phyloP scores from a whole-genome alignment of 2,888 invertebrate genomes.

The Leucania comma region DNA sequence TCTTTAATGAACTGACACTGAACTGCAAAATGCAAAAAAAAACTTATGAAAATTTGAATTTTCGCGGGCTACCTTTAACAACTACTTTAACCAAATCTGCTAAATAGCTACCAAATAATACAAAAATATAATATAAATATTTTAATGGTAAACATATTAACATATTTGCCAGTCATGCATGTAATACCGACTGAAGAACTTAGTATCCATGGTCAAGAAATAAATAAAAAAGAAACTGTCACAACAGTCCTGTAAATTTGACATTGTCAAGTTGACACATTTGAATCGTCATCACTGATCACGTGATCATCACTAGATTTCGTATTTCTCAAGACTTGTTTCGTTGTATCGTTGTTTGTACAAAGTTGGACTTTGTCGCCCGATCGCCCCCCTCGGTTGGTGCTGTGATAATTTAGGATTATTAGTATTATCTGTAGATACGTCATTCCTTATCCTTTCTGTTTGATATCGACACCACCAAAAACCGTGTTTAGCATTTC shows the following conservation, averaged over 20 bases:
- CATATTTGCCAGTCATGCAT: too few relatives aligned
- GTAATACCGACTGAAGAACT: too few relatives aligned
- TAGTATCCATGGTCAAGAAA: too few relatives aligned
- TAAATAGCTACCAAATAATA: too few relatives aligned
- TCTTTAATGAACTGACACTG: too few relatives aligned
- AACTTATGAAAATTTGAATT: too few relatives aligned
- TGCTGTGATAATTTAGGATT: constrained; percentile 48
- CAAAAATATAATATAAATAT: too few relatives aligned
- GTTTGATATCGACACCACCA: constrained; percentile 47
- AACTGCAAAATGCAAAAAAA: too few relatives aligned
- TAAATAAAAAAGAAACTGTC: background rate
- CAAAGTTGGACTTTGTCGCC: constrained; percentile 52
- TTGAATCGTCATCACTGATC: constrained; percentile 28
- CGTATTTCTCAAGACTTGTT: constrained; percentile 9
- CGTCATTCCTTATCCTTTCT: constrained; percentile 26
- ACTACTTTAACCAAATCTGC: too few relatives aligned
- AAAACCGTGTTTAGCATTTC: constrained; percentile 57
- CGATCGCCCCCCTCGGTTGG: constrained; percentile 35
- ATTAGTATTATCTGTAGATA: constrained; percentile 57
- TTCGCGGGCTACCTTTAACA: too few relatives aligned
- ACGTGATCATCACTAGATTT: constrained; percentile 23
- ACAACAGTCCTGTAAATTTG: constrained; percentile 10
- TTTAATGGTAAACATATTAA: too few relatives aligned
- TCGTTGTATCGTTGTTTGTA: constrained; percentile 36
- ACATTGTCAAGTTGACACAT: background rate